Base-by-base conservation (phyloP, 2,888 invertebrate genomes). In the Achlya flavicornis region DNA sequence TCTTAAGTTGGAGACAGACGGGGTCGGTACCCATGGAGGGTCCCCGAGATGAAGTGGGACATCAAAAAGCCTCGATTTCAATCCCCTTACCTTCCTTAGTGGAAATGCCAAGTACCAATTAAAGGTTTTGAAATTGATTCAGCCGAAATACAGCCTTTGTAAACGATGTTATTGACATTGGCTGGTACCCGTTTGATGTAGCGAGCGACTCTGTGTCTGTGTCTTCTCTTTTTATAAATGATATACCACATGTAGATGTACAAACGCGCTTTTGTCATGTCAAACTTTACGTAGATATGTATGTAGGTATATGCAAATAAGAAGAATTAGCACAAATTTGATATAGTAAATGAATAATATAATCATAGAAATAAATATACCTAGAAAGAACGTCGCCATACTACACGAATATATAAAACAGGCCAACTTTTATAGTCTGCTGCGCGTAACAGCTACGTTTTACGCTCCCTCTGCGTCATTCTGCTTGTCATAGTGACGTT, bases 111-210 rank as follows among this genome's bases (percentile, higher is more conserved):
- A 85, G 80, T 81, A 86, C 88, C 91, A 92, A 92, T 93, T 92
- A 92, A 90, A 86, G 88, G 85, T 89, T 90, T 90, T 86, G 81
- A 86, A 88, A 91, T 91, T 88, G 90, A 93, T 87, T 91, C 89
- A 79, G 19, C 72, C 73, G 76, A 86, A 85, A 84, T 81, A 84
- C 81, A 74, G 74, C 73, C 82, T 88, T 87, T 88, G 84, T 88
- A 81, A 86, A 87, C 83, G 85, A 74, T 77, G 84, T 81, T 88
- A 86, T 89, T 89, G 89, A 88, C 87, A 84, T 86, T 84, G 79
- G 81, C 71, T 68, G 81, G 86, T 83, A 76, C 80, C 69, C 85
- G 79, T 87, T 89, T 87, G 85, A 87, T 81, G 83, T 84, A 69
- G 70, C 73, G 68, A 71, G n/a, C n/a, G n/a, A n/a, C n/a, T n/a